Percentiles rank a stretch among this genome's conserved stretches.
Evolutionary conservation across 2,888 invertebrate species (phyloP).

Genomic region (Agrochola lota): DNA sequence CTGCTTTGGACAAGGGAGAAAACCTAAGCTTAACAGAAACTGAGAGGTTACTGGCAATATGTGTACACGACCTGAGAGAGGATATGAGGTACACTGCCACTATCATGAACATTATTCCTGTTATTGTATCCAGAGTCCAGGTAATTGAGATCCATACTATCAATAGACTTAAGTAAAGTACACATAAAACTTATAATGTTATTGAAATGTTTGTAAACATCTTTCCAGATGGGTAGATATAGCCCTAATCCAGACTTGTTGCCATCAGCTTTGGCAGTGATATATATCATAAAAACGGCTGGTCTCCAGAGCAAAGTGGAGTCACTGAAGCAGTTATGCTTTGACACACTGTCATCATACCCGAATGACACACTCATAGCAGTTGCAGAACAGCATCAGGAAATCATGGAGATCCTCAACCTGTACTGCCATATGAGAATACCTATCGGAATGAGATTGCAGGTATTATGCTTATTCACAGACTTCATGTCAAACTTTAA

Average conservation of each 20-base stretch:
- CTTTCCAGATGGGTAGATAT: constrained; percentile 64
- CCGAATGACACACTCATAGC: constrained; percentile 73
- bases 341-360: constrained; percentile 76
- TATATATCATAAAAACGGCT: constrained; percentile 74
- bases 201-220: constrained; percentile 34
- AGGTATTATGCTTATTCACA: constrained; percentile 67
- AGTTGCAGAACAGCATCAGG: constrained; percentile 61
- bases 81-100: constrained; percentile 73
- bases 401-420: constrained; percentile 73
- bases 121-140: constrained; percentile 76
- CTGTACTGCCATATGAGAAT: constrained; percentile 69
- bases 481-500: neutral
- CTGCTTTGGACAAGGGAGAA: constrained; percentile 68
- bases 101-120: constrained; percentile 72
- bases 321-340: constrained; percentile 71
- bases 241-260: constrained; percentile 68
- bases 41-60: constrained; percentile 75
- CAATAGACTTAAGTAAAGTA: neutral
- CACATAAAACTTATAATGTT: neutral
- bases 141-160: constrained; percentile 66
- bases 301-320: constrained; percentile 69
- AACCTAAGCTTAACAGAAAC: constrained; percentile 62
- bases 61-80: constrained; percentile 74
- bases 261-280: constrained; percentile 74
- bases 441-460: constrained; percentile 63